phyloP scores from a whole-genome alignment of 2,113 vertebrate genomes.

The Lycaon pictus region DNA sequence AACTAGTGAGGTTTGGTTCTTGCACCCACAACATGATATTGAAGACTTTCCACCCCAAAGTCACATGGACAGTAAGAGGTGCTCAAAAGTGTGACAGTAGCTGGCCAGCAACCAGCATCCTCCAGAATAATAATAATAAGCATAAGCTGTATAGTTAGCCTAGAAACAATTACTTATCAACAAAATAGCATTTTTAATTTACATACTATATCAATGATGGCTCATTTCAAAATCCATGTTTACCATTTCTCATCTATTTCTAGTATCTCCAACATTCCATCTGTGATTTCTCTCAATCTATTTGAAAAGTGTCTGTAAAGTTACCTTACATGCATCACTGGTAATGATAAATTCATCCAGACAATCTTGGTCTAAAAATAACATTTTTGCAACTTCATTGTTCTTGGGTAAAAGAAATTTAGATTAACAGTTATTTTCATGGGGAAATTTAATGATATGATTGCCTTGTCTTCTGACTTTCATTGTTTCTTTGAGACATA shows the following conservation, averaged over 20 bases:
- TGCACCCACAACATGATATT: slow-evolving; percentile 1
- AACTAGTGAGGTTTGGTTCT: background rate
- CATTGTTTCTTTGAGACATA: background rate
- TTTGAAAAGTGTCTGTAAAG: background rate
- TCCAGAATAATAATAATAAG: background rate
- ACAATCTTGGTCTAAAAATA: background rate
- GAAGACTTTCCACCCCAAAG: slow-evolving; percentile 63
- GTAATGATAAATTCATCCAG: background rate
- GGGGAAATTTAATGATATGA: background rate
- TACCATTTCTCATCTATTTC: background rate
- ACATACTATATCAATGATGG: background rate
- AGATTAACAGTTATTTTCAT: background rate
- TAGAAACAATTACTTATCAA: background rate
- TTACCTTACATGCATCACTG: background rate
- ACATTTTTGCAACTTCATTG: background rate
- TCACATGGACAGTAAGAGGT: slow-evolving; percentile 15
- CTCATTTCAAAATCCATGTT: background rate
- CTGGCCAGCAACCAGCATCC: background rate
- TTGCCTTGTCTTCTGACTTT: background rate
- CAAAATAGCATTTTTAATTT: background rate
- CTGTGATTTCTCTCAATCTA: background rate
- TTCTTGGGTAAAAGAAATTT: background rate
- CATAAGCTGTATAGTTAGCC: background rate
- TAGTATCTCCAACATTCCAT: background rate
- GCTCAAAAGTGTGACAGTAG: background rate